Conservation (phyloP, 2,797 vertebrate species). For the Podarcis siculus region DNA sequence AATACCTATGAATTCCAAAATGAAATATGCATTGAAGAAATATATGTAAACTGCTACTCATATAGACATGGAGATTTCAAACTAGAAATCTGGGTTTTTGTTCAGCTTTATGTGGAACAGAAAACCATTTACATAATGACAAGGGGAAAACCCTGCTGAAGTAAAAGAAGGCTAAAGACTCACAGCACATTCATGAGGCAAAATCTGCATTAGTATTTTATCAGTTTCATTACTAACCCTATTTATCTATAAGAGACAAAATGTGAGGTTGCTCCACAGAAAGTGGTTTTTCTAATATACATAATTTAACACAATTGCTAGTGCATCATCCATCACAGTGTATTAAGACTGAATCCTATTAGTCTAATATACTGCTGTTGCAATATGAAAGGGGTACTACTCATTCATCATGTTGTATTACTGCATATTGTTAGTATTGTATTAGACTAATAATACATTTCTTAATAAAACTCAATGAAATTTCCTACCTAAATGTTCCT, state of each 20-base stretch:
- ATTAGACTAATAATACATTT: slow-evolving; percentile 69
- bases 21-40: not conserved
- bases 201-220: slow-evolving; percentile 3
- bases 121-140: not conserved
- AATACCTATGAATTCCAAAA: not conserved
- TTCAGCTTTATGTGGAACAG: not conserved
- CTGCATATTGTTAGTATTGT: slow-evolving; percentile 55
- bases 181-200: not conserved
- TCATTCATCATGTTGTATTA: slow-evolving; percentile 76
- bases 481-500: slow-evolving; percentile 54
- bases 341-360: slow-evolving; percentile 52
- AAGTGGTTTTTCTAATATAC: slow-evolving; percentile 49
- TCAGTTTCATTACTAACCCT: slow-evolving; percentile 13
- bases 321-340: slow-evolving; percentile 69
- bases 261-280: slow-evolving; percentile 37
- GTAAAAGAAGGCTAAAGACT: not conserved
- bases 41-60: not conserved
- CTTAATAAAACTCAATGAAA: slow-evolving; percentile 60
- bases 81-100: not conserved
- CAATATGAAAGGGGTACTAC: slow-evolving; percentile 49
- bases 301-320: slow-evolving; percentile 50
- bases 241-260: slow-evolving; percentile 32
- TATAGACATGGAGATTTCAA: not conserved
- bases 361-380: slow-evolving; percentile 70
- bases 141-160: not conserved